phyloP scores from a whole-genome alignment of 2,113 vertebrate species.

The Anarhynchus alexandrinus region DNA sequence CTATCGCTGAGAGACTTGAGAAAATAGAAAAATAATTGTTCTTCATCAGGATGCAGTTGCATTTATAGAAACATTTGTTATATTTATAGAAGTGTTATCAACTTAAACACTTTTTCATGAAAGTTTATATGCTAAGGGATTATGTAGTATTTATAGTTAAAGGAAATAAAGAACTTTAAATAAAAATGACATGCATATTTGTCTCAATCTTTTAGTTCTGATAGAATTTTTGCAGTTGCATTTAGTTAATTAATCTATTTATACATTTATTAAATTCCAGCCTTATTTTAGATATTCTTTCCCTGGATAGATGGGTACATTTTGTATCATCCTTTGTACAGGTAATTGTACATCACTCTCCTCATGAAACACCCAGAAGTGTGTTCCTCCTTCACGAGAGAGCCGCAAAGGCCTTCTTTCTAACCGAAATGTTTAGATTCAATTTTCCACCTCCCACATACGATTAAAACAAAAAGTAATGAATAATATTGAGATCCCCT shows the following conservation, averaged over 20 bases:
- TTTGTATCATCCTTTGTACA: neutral
- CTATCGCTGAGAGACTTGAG: neutral
- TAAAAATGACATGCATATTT: neutral
- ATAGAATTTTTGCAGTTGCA: neutral
- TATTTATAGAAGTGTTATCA: constrained; percentile 43
- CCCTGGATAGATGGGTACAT: neutral
- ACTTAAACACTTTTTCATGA: neutral
- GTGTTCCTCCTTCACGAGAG: neutral
- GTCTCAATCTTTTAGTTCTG: neutral
- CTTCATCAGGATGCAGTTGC: constrained; percentile 3
- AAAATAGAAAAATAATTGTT: constrained; percentile 60
- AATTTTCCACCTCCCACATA: neutral
- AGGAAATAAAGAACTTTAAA: constrained; percentile 12
- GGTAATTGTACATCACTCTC: neutral
- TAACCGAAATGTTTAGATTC: neutral
- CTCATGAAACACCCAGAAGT: neutral
- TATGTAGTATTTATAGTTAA: constrained; percentile 2
- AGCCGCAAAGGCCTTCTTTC: neutral
- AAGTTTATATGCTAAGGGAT: neutral
- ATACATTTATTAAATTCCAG: neutral
- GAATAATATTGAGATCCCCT: neutral
- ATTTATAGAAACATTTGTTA: constrained; percentile 30
- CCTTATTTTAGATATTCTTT: neutral
- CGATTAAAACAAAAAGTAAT: neutral
- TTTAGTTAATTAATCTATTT: neutral